These are phyloP conservation scores for Rhombomys opimus DNA, from an alignment of 2,113 vertebrate genomes.

Conservation along the genomic window DNA sequence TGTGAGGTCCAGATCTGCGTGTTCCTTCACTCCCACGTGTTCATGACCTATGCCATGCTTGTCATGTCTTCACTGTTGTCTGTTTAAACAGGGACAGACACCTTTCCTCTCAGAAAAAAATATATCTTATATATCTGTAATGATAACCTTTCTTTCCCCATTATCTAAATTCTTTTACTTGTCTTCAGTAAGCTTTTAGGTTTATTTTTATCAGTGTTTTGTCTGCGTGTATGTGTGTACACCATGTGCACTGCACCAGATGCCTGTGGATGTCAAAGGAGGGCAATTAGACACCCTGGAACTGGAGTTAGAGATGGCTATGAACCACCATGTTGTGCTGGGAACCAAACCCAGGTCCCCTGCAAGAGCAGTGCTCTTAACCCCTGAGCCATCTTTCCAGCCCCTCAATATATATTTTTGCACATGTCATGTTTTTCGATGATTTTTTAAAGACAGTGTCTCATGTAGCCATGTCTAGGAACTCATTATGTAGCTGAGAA, in stretches of 20 bases:
- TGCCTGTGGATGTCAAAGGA: not conserved
- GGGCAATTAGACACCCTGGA: not conserved
- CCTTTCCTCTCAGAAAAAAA: slow-evolving; percentile 19
- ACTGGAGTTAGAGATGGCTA: not conserved
- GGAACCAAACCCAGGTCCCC: not conserved
- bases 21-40: not conserved
- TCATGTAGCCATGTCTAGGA: not conserved
- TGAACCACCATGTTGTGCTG: not conserved
- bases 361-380: not conserved
- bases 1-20: not conserved
- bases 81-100: not conserved
- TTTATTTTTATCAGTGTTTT: not conserved
- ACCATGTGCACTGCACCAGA: not conserved
- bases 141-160: slow-evolving; percentile 19
- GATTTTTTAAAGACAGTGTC: not conserved
- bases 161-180: slow-evolving; percentile 27
- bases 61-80: not conserved
- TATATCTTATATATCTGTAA: not conserved
- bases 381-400: no score
- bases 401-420: not conserved
- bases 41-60: not conserved
- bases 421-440: not conserved
- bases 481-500: not conserved
- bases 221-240: not conserved
- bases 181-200: not conserved